phyloP scores from a whole-genome alignment of 2,113 vertebrate genomes.

The Mus pahari region DNA sequence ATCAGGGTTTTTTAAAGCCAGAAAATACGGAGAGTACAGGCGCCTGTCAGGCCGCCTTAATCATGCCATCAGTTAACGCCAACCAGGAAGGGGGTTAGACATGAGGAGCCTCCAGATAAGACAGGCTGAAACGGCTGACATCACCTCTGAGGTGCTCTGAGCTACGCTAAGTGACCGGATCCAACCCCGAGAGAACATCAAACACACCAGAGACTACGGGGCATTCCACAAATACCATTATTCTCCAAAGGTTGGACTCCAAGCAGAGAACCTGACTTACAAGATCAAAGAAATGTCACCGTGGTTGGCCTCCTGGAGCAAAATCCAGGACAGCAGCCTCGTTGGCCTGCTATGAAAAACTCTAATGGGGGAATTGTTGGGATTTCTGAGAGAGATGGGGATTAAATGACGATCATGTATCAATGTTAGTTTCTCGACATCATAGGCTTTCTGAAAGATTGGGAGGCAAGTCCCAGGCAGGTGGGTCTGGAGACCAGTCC shows the following conservation, averaged over 20 bases:
- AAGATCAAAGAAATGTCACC: not conserved
- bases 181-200: fast-evolving
- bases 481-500: not conserved
- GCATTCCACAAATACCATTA: not conserved
- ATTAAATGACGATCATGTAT: not conserved
- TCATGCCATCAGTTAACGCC: not conserved
- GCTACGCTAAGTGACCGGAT: fast-evolving
- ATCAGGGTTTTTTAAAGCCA: not conserved
- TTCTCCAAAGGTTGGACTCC: not conserved
- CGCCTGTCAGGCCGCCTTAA: not conserved
- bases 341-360: not conserved
- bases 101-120: fast-evolving
- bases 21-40: not conserved
- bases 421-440: not conserved
- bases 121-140: fast-evolving
- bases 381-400: not conserved
- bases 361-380: not conserved
- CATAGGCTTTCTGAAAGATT: not conserved
- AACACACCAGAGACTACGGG: not conserved
- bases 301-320: not conserved
- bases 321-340: not conserved
- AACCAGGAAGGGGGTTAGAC: not conserved
- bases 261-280: not conserved
- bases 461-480: not conserved
- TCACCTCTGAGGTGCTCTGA: not conserved